Evolutionary conservation across 2,113 vertebrate genomes (phyloP).

Genomic region (Coracopsis vasa): DNA sequence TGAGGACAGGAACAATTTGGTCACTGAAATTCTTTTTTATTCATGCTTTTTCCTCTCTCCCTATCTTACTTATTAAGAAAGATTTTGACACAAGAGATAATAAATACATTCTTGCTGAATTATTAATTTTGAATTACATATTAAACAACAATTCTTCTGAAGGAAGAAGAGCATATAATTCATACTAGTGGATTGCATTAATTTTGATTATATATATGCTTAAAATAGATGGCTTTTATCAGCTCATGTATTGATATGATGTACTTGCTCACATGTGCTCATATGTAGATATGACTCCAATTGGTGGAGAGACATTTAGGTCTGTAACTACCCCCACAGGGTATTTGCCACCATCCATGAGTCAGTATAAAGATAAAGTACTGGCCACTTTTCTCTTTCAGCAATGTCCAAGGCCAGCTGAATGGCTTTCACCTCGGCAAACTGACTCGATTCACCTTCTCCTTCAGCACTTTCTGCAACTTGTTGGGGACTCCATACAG

Average conservation of each 20-base stretch:
- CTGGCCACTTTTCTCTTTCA: no score
- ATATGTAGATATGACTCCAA: not conserved
- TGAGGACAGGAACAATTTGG: not conserved
- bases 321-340: no score
- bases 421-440: no score
- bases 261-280: not conserved
- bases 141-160: not conserved
- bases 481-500: no score
- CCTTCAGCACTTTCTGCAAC: no score
- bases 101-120: not conserved
- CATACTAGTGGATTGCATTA: not conserved
- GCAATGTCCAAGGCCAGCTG: no score
- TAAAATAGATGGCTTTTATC: not conserved
- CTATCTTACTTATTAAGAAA: not conserved
- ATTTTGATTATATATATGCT: not conserved
- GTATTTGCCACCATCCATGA: no score
- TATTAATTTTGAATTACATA: constrained; percentile 18
- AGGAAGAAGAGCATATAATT: not conserved
- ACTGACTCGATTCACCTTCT: no score
- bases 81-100: constrained; percentile 18
- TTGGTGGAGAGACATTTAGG: not conserved
- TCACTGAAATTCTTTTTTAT: constrained; percentile 4
- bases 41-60: not conserved
- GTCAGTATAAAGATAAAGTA: no score
- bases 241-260: not conserved